Percentiles rank a stretch among this genome's conserved stretches.
Conservation (phyloP, 2,113 vertebrate species). For the Garra rufa region DNA sequence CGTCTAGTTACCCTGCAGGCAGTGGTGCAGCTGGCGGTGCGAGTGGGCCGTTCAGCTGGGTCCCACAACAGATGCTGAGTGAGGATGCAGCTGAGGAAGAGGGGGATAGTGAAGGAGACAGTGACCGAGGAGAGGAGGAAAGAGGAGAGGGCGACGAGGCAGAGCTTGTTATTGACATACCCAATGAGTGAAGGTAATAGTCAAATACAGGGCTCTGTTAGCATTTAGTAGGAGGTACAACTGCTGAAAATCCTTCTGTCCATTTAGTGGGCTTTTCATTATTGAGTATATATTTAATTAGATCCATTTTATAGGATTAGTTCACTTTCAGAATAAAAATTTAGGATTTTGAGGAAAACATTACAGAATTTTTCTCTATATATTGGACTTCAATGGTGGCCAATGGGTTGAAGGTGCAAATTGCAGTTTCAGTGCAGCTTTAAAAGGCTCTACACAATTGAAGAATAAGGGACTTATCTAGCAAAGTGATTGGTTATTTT, state of each 20-base stretch:
- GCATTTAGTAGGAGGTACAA: background rate
- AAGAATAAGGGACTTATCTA: no score
- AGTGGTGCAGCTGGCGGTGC: slow-evolving; percentile 62
- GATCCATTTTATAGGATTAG: no score
- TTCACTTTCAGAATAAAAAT: no score
- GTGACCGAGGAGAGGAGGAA: slow-evolving; percentile 79
- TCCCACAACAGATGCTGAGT: slow-evolving; percentile 82
- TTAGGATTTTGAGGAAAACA: no score
- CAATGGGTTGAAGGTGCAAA: no score
- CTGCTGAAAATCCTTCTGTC: background rate
- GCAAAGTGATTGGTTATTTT: no score
- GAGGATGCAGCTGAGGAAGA: slow-evolving; percentile 80
- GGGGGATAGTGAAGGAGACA: slow-evolving; percentile 78
- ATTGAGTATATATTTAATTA: no score
- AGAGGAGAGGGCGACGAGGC: slow-evolving; percentile 80
- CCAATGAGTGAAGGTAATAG: slow-evolving; percentile 75
- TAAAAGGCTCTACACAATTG: no score
- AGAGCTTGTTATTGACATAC: slow-evolving; percentile 81
- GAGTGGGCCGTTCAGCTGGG: slow-evolving; percentile 79
- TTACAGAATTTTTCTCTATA: no score
- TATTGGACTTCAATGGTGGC: no score
- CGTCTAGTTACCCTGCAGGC: slow-evolving; percentile 74
- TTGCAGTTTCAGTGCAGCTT: no score
- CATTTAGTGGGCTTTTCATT: no score
- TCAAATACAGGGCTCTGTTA: background rate